Evolutionary conservation across 2,888 invertebrate species (phyloP).

Genomic region (Drosophila subquinaria): DNA sequence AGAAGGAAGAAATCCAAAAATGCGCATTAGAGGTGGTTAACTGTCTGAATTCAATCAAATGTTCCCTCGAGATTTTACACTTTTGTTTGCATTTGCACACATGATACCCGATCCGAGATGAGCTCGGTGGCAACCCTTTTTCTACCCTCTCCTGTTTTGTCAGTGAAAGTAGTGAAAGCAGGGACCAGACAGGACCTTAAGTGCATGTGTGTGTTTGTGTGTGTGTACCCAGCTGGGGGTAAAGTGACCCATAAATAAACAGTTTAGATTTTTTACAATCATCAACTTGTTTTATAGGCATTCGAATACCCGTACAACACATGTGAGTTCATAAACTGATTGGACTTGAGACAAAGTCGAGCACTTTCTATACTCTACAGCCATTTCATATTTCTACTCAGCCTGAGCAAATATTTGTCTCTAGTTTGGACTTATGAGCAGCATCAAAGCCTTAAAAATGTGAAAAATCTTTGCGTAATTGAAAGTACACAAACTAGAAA

Average conservation of each 20-base stretch:
- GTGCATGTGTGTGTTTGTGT: conserved; percentile 47
- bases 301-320: conserved; percentile 6
- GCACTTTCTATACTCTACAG: neutral
- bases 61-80: conserved; percentile 75
- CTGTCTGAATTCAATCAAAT: conserved; percentile 81
- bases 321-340: conserved; percentile 23
- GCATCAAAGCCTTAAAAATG: conserved; percentile 39
- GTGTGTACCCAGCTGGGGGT: conserved; percentile 66
- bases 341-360: conserved; percentile 14
- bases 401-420: conserved; percentile 54
- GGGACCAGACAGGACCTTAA: conserved; percentile 17
- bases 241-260: conserved; percentile 82
- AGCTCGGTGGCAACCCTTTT: conserved; percentile 68
- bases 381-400: conserved; percentile 34
- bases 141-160: conserved; percentile 8
- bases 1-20: conserved; percentile 49
- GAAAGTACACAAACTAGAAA: conserved; percentile 42
- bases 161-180: conserved; percentile 71
- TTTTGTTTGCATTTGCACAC: conserved; percentile 71
- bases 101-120: conserved; percentile 60
- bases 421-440: conserved; percentile 19
- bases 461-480: conserved; percentile 55
- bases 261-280: conserved; percentile 64
- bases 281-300: conserved; percentile 39
- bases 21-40: conserved; percentile 74